Conservation (phyloP, 2,888 invertebrate genomes). For the Euspilapteryx auroguttella region DNA sequence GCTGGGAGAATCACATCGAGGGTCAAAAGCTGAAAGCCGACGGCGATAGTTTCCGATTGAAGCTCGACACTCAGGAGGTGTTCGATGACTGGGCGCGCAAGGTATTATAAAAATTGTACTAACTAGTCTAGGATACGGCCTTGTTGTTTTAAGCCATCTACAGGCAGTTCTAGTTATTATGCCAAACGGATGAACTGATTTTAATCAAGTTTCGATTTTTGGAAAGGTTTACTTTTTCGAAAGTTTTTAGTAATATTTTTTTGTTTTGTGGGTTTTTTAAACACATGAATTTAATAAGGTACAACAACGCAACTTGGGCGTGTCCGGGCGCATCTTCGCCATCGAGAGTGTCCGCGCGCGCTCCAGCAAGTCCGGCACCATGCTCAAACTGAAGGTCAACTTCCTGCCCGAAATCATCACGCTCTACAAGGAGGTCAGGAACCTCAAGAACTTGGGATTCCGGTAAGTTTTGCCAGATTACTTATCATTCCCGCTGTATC, state of each 20-base stretch:
- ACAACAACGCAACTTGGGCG: slow-evolving; percentile 91
- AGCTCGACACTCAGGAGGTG: slow-evolving; percentile 94
- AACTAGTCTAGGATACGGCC: background rate
- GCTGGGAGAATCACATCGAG: slow-evolving; percentile 99
- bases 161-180: no score
- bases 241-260: no score
- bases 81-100: slow-evolving; percentile 98
- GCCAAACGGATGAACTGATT: no score
- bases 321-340: slow-evolving; percentile 91
- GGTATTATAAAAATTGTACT: slow-evolving; percentile 23
- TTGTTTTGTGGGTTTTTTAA: no score
- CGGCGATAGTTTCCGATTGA: slow-evolving; percentile 95
- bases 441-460: slow-evolving; percentile 93
- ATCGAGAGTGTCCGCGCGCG: slow-evolving; percentile 83
- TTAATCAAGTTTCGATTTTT: no score
- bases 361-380: slow-evolving; percentile 77
- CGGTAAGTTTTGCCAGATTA: no score
- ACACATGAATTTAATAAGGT: no score
- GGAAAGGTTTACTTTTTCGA: no score
- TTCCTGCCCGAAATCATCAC: slow-evolving; percentile 98
- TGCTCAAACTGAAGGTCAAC: slow-evolving; percentile 90
- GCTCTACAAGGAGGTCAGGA: slow-evolving; percentile 96
- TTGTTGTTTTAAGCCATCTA: background rate
- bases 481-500: no score
- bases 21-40: slow-evolving; percentile 97